Conservation (phyloP, 2,888 invertebrate species). For the Eristalis pertinax region DNA sequence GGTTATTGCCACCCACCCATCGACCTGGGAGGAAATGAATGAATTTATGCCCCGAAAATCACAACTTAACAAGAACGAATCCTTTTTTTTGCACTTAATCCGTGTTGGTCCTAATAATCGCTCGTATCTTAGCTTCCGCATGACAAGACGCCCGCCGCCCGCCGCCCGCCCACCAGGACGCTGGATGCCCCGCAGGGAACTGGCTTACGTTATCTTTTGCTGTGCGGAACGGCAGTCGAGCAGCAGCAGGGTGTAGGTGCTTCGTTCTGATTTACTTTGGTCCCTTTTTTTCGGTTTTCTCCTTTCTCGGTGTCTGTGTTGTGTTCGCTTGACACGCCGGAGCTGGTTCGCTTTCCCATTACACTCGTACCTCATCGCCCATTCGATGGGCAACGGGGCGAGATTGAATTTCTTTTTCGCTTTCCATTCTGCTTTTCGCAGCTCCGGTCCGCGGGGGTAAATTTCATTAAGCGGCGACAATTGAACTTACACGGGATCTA, state of each 20-base stretch:
- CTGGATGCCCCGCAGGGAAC: slow-evolving; percentile 31
- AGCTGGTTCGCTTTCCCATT: slow-evolving; percentile 45
- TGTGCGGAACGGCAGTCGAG: background rate
- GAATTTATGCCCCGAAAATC: slow-evolving; percentile 68
- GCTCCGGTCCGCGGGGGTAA: slow-evolving; percentile 35
- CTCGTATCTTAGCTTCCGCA: slow-evolving; percentile 22
- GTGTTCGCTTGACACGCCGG: background rate
- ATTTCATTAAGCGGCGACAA: slow-evolving; percentile 73
- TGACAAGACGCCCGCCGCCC: background rate
- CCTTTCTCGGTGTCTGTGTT: background rate
- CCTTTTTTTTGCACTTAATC: slow-evolving; percentile 12
- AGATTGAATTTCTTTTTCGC: slow-evolving; percentile 62
- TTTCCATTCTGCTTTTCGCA: background rate
- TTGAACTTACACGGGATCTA: slow-evolving; percentile 67
- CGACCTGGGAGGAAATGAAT: slow-evolving; percentile 28
- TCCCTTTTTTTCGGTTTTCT: slow-evolving; percentile 50
- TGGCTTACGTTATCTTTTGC: slow-evolving; percentile 20
- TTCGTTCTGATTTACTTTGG: slow-evolving; percentile 65
- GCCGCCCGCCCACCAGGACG: background rate
- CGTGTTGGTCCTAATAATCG: slow-evolving; percentile 38
- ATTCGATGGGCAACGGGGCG: background rate
- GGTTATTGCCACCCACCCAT: background rate
- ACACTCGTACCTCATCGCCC: slow-evolving; percentile 3
- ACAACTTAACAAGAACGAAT: slow-evolving; percentile 65
- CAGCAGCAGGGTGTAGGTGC: slow-evolving; percentile 32